Base-by-base conservation (phyloP, 2,113 vertebrate genomes). In the Platycercus adscitus region DNA sequence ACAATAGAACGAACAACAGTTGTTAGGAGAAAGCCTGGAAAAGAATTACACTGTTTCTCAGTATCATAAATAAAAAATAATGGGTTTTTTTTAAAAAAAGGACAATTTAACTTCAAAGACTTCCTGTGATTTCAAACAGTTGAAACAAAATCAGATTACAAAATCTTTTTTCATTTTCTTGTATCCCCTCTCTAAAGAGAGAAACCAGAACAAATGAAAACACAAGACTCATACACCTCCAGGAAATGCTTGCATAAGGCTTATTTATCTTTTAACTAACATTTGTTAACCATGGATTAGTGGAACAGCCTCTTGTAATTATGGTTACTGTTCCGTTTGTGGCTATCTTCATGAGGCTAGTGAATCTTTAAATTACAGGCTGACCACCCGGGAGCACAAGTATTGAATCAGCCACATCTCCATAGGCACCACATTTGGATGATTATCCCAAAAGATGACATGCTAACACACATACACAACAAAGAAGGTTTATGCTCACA, bases 321-420 rank as follows among this genome's bases (percentile, higher is more conserved):
- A 98, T 92, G 77, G 95, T 88, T 93, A 94, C 96, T 97, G 93
- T 97, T 98, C 96, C 84, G 93, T 98, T 98, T 98, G 97, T 77
- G 97, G 96, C 97, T 97, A 98, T 98, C 97, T 98, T 97, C 58
- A 76, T 88, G 95, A 98, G 94, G 92, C 97, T 97, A 96, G 97
- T 95, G 95, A 97, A 98, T 98, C 97, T 98, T 97, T 96, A 98
- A 98, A 98, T 98, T 98, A 97, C 94, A 95, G 97, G 94, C 97
- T 98, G 98, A 97, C 98, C 98, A 98, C 98, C 98, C 94, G 5
- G 84, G 97, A 98, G 95, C 93, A 88, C 89, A 96, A 96, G 97
- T 85, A 97, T 95, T 95, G 88, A 97, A 91, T 90, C 91, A 97
- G 96, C 95, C 96, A 66, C 97, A 96, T 97, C 96, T 97, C 97